Evolutionary conservation across 1,140 invertebrate genomes (phyloP), one percentile per base, ranked within the genome.

Genomic region (Drosophila tani): DNA sequence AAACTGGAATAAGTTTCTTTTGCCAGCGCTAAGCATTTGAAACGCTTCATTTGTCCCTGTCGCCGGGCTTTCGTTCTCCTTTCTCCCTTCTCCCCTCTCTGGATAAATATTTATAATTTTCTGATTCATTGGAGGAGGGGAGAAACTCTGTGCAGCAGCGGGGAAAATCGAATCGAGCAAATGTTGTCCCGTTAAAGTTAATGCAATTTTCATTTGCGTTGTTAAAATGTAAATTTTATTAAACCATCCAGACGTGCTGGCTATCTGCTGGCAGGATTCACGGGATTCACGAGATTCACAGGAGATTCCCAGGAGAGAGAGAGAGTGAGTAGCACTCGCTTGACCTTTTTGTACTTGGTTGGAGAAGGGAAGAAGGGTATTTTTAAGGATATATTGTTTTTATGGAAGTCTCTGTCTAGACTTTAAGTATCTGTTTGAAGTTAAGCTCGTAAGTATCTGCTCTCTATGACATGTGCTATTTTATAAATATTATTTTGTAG

Each of bases 151-250:
- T 46, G 67, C 45, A 68, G 40, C n/a, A 41, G 67, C 38, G n/a
- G 27, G 12, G 38, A 56, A 75, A 68, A 77, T 78, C 64, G 75
- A 70, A 79, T 51, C 66, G 58, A 27, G 40, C 45, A 81, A 73
- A 78, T 55, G 69, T 60, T 81, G 50, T 46, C 11, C 46, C 83
- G 76, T 87, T 85, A 82, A 86, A 74, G 66, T 82, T 74, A 74
- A 86, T 82, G 69, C 79, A 75, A 82, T 71, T 85, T 85, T 86
- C 59, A 84, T 85, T 84, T 59, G 74, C 70, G 74, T 68, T 68
- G 66, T 86, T 83, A 75, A 69, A 87, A 88, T 88, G 84, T 80
- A 88, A 81, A 88, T 88, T 87, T 87, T 87, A 83, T 87, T 79
- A 79, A 86, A 73, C 62, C 83, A 71, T 29, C 45, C 75, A 76